phyloP scores from a whole-genome alignment of 2,888 invertebrate species.

The Cephus rjabovi region DNA sequence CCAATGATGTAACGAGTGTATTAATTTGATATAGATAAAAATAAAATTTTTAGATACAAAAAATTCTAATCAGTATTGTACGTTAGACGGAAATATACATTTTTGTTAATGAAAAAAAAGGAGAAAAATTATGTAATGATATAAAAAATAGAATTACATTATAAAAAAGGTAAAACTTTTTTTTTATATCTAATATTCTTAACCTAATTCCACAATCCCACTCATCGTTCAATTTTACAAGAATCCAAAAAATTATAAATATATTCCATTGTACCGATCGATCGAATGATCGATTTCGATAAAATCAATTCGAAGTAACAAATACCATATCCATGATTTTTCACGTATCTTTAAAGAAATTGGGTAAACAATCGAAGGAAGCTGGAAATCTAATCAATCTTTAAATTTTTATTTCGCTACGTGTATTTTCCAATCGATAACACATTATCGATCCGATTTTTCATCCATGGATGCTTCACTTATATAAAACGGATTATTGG shows the following conservation, averaged over 20 bases:
- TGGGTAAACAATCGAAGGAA: too few relatives aligned
- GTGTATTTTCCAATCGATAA: neutral
- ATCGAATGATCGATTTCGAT: too few relatives aligned
- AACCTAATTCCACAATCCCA: neutral
- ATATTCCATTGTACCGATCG: too few relatives aligned
- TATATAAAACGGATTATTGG: neutral
- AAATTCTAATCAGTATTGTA: neutral
- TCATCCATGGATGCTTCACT: neutral
- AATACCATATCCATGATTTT: too few relatives aligned
- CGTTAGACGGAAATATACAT: neutral
- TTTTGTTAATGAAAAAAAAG: neutral
- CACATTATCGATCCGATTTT: neutral
- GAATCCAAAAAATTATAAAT: too few relatives aligned
- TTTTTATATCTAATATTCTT: neutral
- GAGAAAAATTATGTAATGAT: neutral
- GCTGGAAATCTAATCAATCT: too few relatives aligned
- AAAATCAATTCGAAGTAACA: too few relatives aligned
- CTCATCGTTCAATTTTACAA: too few relatives aligned
- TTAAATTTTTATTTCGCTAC: too few relatives aligned
- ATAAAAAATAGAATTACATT: neutral
- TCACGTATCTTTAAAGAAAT: too few relatives aligned
- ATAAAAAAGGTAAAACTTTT: too few relatives aligned
- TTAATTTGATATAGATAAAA: neutral
- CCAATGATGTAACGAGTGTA: neutral
- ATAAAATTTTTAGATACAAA: neutral